Evolutionary conservation across 2,888 invertebrate species (phyloP).

Genomic region (Pegoplata infirma): DNA sequence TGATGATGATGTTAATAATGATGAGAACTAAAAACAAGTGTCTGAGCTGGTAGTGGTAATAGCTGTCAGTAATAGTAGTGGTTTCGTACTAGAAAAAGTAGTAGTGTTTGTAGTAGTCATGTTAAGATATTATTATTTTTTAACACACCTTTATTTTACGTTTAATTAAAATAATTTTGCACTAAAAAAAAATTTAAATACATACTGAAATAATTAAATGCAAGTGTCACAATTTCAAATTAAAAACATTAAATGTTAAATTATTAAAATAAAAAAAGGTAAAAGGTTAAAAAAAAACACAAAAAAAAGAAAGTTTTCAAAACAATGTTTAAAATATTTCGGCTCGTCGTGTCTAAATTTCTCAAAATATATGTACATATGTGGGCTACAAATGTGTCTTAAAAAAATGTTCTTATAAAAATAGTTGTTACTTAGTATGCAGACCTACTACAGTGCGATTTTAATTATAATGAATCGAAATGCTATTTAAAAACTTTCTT

Average conservation of each 20-base stretch:
- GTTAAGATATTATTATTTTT: background rate
- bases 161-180: background rate
- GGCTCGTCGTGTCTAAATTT: too few relatives aligned
- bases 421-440: too few relatives aligned
- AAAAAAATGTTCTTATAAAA: too few relatives aligned
- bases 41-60: background rate
- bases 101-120: background rate
- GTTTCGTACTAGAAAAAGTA: background rate
- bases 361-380: too few relatives aligned
- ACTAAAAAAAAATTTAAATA: background rate
- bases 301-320: background rate
- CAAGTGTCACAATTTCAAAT: background rate
- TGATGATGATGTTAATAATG: too few relatives aligned
- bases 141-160: background rate
- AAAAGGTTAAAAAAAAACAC: background rate
- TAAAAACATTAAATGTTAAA: background rate
- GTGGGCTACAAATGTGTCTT: too few relatives aligned
- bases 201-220: background rate
- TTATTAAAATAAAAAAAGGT: background rate
- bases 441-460: too few relatives aligned
- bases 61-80: background rate
- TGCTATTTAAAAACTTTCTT: too few relatives aligned
- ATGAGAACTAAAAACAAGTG: background rate
- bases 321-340: too few relatives aligned
- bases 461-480: too few relatives aligned